Percentiles rank a stretch among this genome's conserved stretches.
Evolutionary conservation across 2,113 vertebrate genomes (phyloP).

Genomic region (Phalacrocorax brasilianus): DNA sequence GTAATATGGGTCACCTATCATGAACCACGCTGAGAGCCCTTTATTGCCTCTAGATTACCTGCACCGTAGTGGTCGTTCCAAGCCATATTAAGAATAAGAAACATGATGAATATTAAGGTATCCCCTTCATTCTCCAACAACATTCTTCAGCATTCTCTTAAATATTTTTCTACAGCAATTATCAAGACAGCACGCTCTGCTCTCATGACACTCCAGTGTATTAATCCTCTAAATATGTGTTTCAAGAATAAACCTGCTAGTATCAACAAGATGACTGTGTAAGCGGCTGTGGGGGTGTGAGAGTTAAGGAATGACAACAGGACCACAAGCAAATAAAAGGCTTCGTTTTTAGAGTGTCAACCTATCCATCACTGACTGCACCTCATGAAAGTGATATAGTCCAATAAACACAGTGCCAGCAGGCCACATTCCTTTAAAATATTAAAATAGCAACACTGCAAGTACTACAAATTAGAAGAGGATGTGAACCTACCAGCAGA

Average conservation of each 20-base stretch:
- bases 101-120: neutral
- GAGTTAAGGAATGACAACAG: neutral
- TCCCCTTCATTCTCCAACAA: neutral
- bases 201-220: neutral
- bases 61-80: neutral
- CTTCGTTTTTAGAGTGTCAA: neutral
- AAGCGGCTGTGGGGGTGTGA: neutral
- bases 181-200: neutral
- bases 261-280: neutral
- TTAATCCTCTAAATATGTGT: neutral
- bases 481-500: neutral
- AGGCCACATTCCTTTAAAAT: neutral
- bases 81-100: neutral
- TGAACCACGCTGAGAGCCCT: neutral
- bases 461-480: neutral
- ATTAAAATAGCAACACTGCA: neutral
- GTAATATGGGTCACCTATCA: neutral
- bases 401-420: neutral
- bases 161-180: neutral
- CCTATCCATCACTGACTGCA: neutral
- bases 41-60: neutral
- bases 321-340: neutral
- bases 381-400: neutral
- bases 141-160: neutral
- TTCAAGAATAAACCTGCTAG: neutral